phyloP scores from a whole-genome alignment of 1,140 invertebrate genomes.

The Frieseomelitta varia region DNA sequence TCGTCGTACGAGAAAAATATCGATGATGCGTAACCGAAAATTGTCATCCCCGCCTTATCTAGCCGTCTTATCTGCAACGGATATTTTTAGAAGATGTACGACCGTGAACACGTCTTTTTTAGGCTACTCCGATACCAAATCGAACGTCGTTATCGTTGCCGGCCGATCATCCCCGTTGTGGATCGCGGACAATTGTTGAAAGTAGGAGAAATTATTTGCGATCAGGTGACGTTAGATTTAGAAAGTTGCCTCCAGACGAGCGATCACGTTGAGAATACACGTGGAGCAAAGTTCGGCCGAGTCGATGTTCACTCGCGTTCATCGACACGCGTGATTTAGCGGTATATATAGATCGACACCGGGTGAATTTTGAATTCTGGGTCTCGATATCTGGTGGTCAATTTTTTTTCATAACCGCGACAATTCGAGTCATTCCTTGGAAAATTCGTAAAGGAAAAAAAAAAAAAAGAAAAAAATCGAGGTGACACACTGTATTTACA shows the following conservation, averaged over 20 bases:
- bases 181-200: background rate
- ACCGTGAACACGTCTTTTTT: background rate
- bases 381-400: background rate
- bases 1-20: conserved; percentile 10
- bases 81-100: background rate
- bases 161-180: background rate
- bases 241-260: background rate
- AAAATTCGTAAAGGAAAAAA: accelerated
- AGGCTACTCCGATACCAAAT: background rate
- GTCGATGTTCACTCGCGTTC: background rate
- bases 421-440: too few relatives aligned
- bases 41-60: conserved; percentile 25
- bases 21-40: conserved; percentile 35
- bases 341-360: too few relatives aligned
- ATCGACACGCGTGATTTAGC: background rate
- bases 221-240: background rate
- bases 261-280: background rate
- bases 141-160: background rate
- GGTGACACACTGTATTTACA: too few relatives aligned
- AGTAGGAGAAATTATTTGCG: background rate
- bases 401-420: background rate
- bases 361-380: background rate
- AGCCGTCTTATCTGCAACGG: background rate
- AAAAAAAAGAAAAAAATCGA: too few relatives aligned
- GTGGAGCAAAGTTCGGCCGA: background rate